Percentiles rank a stretch among this genome's conserved stretches.
Conservation (phyloP, 2,888 invertebrate species). For the Argyra leucocephala region DNA sequence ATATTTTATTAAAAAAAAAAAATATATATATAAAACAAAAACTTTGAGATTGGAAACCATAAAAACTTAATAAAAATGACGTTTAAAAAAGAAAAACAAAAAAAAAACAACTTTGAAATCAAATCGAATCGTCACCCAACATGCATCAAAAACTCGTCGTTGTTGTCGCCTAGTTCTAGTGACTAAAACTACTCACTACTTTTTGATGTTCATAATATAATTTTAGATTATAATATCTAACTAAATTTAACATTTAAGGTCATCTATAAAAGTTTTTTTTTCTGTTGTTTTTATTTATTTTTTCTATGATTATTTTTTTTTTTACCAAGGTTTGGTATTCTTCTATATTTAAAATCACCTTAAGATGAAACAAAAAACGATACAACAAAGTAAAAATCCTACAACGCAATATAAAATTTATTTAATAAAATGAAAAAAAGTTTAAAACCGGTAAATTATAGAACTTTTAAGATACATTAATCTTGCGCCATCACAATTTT, state of each 20-base stretch:
- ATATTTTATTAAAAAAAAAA: too few species aligned
- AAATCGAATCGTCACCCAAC: too few species aligned
- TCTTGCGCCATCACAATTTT: background rate
- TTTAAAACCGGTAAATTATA: background rate
- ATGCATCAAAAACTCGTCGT: too few species aligned
- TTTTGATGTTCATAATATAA: too few species aligned
- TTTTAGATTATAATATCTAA: background rate
- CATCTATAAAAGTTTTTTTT: background rate
- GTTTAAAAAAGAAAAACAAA: too few species aligned
- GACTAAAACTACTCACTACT: too few species aligned
- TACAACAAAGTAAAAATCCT: background rate
- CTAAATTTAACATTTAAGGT: background rate
- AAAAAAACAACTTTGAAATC: too few species aligned
- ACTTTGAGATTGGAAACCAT: too few species aligned
- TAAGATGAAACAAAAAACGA: background rate
- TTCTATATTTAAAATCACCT: background rate
- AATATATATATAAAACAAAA: too few species aligned
- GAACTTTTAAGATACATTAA: constrained; percentile 1
- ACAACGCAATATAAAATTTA: background rate
- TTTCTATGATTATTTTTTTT: background rate
- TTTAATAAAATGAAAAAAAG: background rate
- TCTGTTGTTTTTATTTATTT: background rate
- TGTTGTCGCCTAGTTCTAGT: too few species aligned
- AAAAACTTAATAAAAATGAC: too few species aligned
- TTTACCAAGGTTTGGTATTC: background rate